phyloP scores from a whole-genome alignment of 2,888 invertebrate genomes.

The Pycnomerus fuliginosus region DNA sequence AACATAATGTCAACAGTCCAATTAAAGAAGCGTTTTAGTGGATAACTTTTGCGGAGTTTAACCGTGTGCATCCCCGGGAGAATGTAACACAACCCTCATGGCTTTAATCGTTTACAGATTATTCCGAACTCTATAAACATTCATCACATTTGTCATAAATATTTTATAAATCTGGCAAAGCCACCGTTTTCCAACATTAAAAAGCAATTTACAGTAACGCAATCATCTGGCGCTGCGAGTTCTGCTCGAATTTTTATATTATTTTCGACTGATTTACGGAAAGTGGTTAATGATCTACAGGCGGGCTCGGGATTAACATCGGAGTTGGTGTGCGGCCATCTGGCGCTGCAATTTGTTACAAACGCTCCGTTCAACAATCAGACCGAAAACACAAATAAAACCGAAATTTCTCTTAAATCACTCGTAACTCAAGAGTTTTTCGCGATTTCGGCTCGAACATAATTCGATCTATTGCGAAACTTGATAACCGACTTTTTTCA shows the following conservation, averaged over 20 bases:
- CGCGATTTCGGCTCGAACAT: not conserved
- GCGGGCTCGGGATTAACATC: conserved; percentile 7
- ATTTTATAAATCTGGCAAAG: conserved; percentile 25
- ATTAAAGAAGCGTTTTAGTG: conserved; percentile 42
- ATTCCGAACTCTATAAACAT: too few relatives aligned
- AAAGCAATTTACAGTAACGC: conserved; percentile 27
- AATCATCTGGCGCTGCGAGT: conserved; percentile 21
- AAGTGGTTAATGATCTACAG: conserved; percentile 14
- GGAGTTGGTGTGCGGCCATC: too few relatives aligned
- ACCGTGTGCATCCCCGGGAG: not conserved
- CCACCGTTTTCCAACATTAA: conserved; percentile 25
- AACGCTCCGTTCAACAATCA: conserved; percentile 24
- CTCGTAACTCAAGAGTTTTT: conserved; percentile 15
- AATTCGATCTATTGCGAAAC: too few relatives aligned
- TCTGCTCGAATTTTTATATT: conserved; percentile 16
- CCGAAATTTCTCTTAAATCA: conserved; percentile 29
- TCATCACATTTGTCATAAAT: conserved; percentile 25
- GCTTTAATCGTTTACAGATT: too few relatives aligned
- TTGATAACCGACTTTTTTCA: too few relatives aligned
- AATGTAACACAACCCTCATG: conserved; percentile 3
- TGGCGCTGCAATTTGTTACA: conserved; percentile 18
- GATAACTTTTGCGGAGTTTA: conserved; percentile 7
- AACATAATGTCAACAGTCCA: conserved; percentile 43
- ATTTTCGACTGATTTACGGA: conserved; percentile 15
- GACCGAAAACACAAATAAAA: conserved; percentile 31